A percentile compares a stretch with the other conserved stretches of the same genome.
These are phyloP conservation scores for Apostichopus leukothele DNA, from an alignment of 53 echinoderm and acorn worm species.

Conservation along the genomic window DNA sequence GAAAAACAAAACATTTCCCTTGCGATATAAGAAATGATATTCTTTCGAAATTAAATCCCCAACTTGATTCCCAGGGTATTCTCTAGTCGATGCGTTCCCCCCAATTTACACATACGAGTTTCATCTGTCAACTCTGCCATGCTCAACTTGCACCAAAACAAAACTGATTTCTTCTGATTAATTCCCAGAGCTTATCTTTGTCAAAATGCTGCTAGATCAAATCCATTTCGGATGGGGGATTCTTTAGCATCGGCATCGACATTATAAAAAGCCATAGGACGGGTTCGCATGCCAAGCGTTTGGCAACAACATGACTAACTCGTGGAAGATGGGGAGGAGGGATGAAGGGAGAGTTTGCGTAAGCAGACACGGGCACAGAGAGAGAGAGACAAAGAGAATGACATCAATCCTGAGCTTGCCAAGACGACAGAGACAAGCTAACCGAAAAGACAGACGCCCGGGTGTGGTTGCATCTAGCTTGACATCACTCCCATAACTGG, in stretches of 20 bases:
- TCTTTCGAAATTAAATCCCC: not conserved
- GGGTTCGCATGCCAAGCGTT: slow-evolving; percentile 33
- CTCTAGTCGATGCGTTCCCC: not conserved
- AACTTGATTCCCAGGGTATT: not conserved
- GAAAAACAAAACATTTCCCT: not conserved
- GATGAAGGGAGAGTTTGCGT: not conserved
- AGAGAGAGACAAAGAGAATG: not conserved
- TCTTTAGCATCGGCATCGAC: not conserved
- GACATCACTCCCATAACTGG: slow-evolving; percentile 44
- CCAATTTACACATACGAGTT: slow-evolving; percentile 3
- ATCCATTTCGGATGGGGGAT: slow-evolving; percentile 30
- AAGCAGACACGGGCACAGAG: too few species aligned
- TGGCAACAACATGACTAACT: slow-evolving; percentile 22
- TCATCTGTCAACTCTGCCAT: slow-evolving; percentile 16
- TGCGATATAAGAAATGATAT: not conserved
- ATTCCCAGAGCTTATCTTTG: slow-evolving; percentile 43
- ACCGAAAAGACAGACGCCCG: not conserved
- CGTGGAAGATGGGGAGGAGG: not conserved
- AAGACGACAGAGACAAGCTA: too few species aligned
- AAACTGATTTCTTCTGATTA: slow-evolving; percentile 44
- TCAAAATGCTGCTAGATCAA: slow-evolving; percentile 26
- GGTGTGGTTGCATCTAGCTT: slow-evolving; percentile 14
- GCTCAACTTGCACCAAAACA: slow-evolving; percentile 36
- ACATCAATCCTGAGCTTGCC: slow-evolving; percentile 4
- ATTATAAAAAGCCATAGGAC: not conserved